Evolutionary conservation across 2,113 vertebrate species (phyloP).

Genomic region (Clarias gariepinus): DNA sequence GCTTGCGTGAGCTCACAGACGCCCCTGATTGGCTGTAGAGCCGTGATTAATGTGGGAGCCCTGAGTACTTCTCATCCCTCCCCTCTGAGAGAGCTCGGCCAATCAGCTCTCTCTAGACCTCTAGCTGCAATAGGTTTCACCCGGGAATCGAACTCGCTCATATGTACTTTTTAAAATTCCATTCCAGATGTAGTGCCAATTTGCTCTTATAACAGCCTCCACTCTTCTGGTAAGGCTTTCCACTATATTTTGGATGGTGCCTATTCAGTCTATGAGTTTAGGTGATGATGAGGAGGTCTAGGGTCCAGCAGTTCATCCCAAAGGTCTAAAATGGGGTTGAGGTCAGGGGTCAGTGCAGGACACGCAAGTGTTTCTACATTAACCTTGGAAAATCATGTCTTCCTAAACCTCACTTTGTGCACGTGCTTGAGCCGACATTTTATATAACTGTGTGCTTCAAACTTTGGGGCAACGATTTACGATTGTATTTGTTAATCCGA

Average conservation of each 20-base stretch:
- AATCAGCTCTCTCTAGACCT: no score
- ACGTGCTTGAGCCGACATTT: neutral
- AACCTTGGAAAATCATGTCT: neutral
- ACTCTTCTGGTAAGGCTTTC: neutral
- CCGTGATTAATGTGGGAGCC: no score
- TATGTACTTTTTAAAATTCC: neutral
- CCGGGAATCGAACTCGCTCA: no score
- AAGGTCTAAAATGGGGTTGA: neutral
- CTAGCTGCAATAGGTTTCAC: no score
- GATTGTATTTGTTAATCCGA: no score
- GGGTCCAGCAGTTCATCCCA: neutral
- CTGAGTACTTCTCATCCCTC: no score
- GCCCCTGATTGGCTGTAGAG: no score
- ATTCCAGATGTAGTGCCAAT: neutral
- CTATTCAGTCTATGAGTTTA: neutral
- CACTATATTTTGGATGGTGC: neutral
- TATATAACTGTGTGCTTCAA: neutral
- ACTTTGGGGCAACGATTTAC: neutral
- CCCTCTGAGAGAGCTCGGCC: no score
- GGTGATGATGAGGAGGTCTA: neutral
- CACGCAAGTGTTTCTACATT: neutral
- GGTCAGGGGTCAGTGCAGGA: neutral
- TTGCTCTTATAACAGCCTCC: neutral
- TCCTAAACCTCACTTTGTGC: neutral
- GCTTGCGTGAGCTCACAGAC: no score